These are phyloP conservation scores for Trichoplusia ni DNA, from an alignment of 1,140 invertebrate genomes.

Conservation along the genomic window DNA sequence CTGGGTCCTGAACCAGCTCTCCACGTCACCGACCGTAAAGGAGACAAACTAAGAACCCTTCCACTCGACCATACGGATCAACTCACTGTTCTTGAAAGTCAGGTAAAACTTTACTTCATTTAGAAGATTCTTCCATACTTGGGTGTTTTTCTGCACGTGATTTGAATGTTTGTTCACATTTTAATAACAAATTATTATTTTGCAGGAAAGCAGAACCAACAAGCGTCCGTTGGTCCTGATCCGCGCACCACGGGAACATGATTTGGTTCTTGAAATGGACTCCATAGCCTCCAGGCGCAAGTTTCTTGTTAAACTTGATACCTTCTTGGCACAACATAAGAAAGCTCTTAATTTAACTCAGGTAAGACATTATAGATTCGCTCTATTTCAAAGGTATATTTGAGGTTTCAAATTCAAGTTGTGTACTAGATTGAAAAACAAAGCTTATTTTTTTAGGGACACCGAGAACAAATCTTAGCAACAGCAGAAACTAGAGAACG, in stretches of 20 bases:
- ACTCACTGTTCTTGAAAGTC: constrained; percentile 92
- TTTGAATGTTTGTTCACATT: too few relatives aligned
- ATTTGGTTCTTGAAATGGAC: constrained; percentile 97
- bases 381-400: too few relatives aligned
- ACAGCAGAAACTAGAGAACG: constrained; percentile 98
- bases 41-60: constrained; percentile 92
- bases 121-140: too few relatives aligned
- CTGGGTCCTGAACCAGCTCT: constrained; percentile 92
- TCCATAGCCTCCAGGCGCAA: constrained; percentile 90
- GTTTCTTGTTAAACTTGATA: constrained; percentile 94
- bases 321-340: constrained; percentile 91
- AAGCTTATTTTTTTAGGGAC: constrained; percentile 55
- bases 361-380: constrained; percentile 56
- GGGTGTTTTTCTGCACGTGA: too few relatives aligned
- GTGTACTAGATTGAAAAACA: background rate
- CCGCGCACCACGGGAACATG: constrained; percentile 95
- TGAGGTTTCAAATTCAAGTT: too few relatives aligned
- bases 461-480: constrained; percentile 93
- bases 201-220: constrained; percentile 86
- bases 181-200: constrained; percentile 4
- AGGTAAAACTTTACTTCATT: too few relatives aligned
- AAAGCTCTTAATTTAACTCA: constrained; percentile 89
- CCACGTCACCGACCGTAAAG: constrained; percentile 93
- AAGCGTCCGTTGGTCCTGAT: constrained; percentile 93
- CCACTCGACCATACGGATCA: constrained; percentile 88